Evolutionary conservation across 2,888 invertebrate genomes (phyloP).

Genomic region (Synanthedon vespiformis): DNA sequence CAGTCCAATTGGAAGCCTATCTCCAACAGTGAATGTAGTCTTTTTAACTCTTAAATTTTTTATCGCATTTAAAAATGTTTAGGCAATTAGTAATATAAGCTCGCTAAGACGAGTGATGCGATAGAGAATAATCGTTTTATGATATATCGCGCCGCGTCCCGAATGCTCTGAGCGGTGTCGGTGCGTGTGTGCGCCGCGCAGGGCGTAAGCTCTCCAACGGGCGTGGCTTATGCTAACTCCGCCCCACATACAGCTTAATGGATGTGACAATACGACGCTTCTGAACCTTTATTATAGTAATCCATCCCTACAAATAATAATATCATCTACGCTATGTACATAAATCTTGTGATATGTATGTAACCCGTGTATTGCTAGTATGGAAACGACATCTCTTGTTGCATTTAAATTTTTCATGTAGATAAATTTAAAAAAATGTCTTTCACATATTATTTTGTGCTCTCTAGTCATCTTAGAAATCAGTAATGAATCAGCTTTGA

Average conservation of each 20-base stretch:
- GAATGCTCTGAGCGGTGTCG: slow-evolving; percentile 8
- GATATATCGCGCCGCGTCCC: slow-evolving; percentile 25
- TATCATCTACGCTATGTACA: slow-evolving; percentile 10
- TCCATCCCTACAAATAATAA: slow-evolving; percentile 45
- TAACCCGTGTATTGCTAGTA: too few relatives aligned
- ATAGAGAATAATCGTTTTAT: slow-evolving; percentile 59
- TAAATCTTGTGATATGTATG: not conserved
- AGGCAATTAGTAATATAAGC: slow-evolving; percentile 17
- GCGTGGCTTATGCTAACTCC: slow-evolving; percentile 37
- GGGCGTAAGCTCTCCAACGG: slow-evolving; percentile 4
- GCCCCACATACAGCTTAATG: slow-evolving; percentile 52
- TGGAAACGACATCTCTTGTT: too few relatives aligned
- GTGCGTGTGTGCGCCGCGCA: slow-evolving; percentile 10
- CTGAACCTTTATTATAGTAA: slow-evolving; percentile 49
- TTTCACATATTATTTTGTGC: too few relatives aligned
- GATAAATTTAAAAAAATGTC: too few relatives aligned
- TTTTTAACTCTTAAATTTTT: too few relatives aligned
- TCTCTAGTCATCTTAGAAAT: too few relatives aligned
- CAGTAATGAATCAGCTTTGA: too few relatives aligned
- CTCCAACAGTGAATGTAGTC: too few relatives aligned
- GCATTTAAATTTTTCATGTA: too few relatives aligned
- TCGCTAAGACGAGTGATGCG: slow-evolving; percentile 48
- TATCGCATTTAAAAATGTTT: too few relatives aligned
- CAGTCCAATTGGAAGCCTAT: too few relatives aligned
- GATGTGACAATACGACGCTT: slow-evolving; percentile 62